Evolutionary conservation across 2,797 vertebrate species (phyloP), one percentile per base, ranked within the genome.

Genomic region (Urosaurus nigricauda): DNA sequence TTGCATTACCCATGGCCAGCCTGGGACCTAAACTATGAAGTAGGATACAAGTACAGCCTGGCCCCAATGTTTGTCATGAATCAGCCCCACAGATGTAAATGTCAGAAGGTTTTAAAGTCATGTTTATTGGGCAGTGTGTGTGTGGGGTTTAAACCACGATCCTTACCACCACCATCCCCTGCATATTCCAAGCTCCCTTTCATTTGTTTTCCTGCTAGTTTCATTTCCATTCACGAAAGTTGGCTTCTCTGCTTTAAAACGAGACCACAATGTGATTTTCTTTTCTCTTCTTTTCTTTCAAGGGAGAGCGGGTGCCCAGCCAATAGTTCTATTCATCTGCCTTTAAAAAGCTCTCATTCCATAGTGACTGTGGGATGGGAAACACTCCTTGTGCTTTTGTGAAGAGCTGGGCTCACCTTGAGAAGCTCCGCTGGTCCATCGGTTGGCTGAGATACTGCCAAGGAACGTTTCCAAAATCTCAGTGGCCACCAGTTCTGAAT

Each of bases 381-480:
- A 95, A 94, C 85, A 90, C 91, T 93, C 90, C 89, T 89, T 79
- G 83, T 2, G 53, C 78, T 90, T 96, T 94, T 92, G 93, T 88
- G 88, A 79, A 65, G 1, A 0, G 51, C 0, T 0, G 47, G 87
- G 79, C 86, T 85, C 74, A 86, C 65, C 90, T 83, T 88, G 92
- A n/a, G 0, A 95, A 70, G 2, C 16, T 0, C 90, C 5, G 68
- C 37, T 94, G 78, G 65, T 65, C 7, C 26, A 29, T 68, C 26
- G 63, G 63, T 68, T 68, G 73, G 90, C 81, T 60, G 70, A 71
- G 56, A 85, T 51, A 89, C 93, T 90, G 92, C 91, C 87, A 83
- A 89, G 93, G 89, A 95, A 95, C 5, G 79, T 79, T 95, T 95
- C 95, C 95, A 95, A 94, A 77, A 95, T 93, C 94, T 95, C 68